Base-by-base conservation (phyloP, 2,113 vertebrate species). In the Dendropsophus ebraccatus region DNA sequence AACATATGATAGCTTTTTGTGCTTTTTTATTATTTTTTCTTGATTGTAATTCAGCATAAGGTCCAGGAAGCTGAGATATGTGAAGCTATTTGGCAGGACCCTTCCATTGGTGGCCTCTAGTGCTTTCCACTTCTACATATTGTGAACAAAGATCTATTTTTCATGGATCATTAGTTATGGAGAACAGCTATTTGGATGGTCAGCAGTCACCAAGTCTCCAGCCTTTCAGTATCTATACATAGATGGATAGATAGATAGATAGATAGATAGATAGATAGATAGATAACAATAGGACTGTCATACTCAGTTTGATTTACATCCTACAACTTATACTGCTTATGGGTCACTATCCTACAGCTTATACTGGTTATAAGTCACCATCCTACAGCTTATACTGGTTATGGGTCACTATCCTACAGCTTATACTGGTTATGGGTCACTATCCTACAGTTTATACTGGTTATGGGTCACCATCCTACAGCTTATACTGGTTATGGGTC, bases 261-360 rank as follows among this genome's bases (percentile, higher is more conserved):
- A 49, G 47, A 49, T 49, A 49, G 30, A 41, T 37, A 70, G 67
- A 70, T 70, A 70, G 32, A 70, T 70, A 70, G 67, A 70, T 41
- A 41, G 9, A 62, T 41, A 41, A 41, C 3, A 41, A 41, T 41
- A 5, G 41, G 41, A 41, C n/a, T n/a, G n/a, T n/a, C n/a, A n/a
- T n/a, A n/a, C n/a, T n/a, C n/a, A n/a, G n/a, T n/a, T n/a, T n/a
- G n/a, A n/a, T n/a, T n/a, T n/a, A n/a, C 8, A 41, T 41, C 41
- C 41, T 41, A 41, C 41, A 41, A 8, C 54, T 54, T 14, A 54
- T 1, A 41, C 4, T 41, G 8, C 8, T 8, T 41, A 3, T 41
- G 4, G 41, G 41, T 3, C 41, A 41, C 41, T 41, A 41, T 41
- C 52, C 52, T 54, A 5, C 52, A 54, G 17, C 21, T 58, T 58